Evolutionary conservation across 2,113 vertebrate species (phyloP).

Genomic region (Solea senegalensis): DNA sequence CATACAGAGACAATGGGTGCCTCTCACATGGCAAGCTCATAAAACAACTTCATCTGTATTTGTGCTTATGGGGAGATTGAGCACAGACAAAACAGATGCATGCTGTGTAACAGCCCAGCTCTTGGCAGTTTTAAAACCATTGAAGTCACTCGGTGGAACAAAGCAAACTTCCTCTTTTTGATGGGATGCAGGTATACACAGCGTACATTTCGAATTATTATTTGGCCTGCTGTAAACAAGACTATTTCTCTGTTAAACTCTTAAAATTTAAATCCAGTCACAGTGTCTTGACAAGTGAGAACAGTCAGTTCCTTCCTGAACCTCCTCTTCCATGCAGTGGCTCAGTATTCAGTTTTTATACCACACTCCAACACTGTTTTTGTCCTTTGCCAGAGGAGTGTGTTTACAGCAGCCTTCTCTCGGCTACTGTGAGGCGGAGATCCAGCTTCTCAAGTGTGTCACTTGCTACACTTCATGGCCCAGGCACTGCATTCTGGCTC

Average conservation of each 20-base stretch:
- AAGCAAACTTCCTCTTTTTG: constrained; percentile 41
- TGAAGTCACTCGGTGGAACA: constrained; percentile 34
- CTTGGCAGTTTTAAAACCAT: constrained; percentile 40
- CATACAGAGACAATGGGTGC: constrained; percentile 74
- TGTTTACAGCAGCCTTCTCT: constrained; percentile 66
- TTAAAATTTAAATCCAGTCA: background rate
- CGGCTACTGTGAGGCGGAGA: constrained; percentile 56
- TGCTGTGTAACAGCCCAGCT: constrained; percentile 68
- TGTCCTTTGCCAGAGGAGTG: constrained; percentile 52
- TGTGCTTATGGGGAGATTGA: constrained; percentile 71
- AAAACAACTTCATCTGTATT: constrained; percentile 73
- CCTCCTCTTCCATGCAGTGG: constrained; percentile 8
- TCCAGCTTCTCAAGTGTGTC: constrained; percentile 67
- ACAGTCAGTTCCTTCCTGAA: background rate
- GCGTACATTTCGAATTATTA: constrained; percentile 3
- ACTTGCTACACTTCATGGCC: constrained; percentile 65
- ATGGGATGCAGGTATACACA: constrained; percentile 17
- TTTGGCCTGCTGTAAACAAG: constrained; percentile 4
- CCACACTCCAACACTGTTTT: constrained; percentile 45
- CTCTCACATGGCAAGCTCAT: constrained; percentile 65
- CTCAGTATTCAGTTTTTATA: constrained; percentile 30
- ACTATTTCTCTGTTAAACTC: background rate
- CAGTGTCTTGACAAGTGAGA: background rate
- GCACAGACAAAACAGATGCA: constrained; percentile 66
- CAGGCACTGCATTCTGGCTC: constrained; percentile 52